A percentile compares a stretch with the other conserved stretches of the same genome.
phyloP scores from a whole-genome alignment of 1,140 invertebrate species.

The Ostrea denselamellosa region DNA sequence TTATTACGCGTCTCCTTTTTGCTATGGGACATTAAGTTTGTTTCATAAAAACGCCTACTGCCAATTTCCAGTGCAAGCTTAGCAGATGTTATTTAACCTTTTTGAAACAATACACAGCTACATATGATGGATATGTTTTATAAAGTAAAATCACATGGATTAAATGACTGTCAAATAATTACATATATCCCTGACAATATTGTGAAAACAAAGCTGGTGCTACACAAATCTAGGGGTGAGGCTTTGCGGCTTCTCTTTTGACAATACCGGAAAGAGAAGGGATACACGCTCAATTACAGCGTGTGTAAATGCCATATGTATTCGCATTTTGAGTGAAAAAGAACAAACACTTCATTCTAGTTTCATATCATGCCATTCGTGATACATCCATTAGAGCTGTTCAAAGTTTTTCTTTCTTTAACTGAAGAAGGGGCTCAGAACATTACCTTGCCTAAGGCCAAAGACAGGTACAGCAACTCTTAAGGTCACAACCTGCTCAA shows the following conservation, averaged over 20 bases:
- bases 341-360: neutral
- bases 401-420: no score
- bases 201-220: neutral
- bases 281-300: neutral
- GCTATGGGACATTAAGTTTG: neutral
- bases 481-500: no score
- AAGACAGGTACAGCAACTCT: no score
- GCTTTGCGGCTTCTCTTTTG: neutral
- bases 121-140: neutral
- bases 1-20: neutral
- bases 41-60: neutral
- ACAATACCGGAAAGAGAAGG: neutral
- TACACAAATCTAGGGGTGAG: neutral
- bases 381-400: no score
- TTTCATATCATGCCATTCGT: no score
- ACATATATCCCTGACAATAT: neutral
- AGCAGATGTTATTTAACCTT: constrained; percentile 24
- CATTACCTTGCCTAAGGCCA: no score
- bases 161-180: constrained; percentile 4
- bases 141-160: neutral
- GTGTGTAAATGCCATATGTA: neutral
- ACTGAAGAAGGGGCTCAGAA: no score
- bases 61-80: neutral
- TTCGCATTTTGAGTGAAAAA: constrained; percentile 2
- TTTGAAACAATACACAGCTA: neutral